A percentile compares a stretch with the other conserved stretches of the same genome.
These are phyloP conservation scores for Sminthurinus signatus DNA, from an alignment of 1,140 invertebrate species.

Conservation along the genomic window DNA sequence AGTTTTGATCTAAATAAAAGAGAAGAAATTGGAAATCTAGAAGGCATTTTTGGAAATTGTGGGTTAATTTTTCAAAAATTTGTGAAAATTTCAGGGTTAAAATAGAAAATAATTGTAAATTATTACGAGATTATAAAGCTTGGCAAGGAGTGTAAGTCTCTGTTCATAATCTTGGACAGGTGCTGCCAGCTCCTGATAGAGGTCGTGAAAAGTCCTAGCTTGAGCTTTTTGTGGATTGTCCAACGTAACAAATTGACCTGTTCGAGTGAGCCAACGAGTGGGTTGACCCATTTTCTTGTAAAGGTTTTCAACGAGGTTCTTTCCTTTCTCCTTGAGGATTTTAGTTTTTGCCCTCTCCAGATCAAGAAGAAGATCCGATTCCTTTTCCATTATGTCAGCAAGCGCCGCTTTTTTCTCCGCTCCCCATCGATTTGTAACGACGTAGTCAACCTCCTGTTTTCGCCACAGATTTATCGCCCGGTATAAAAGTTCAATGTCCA, in stretches of 20 bases:
- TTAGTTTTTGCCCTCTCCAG: constrained; percentile 25
- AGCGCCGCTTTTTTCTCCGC: constrained; percentile 37
- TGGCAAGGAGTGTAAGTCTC: constrained; percentile 16
- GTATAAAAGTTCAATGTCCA: constrained; percentile 37
- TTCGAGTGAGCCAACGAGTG: constrained; percentile 25
- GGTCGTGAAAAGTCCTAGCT: constrained; percentile 10
- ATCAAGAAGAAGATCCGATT: constrained; percentile 34
- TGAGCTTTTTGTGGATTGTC: constrained; percentile 17
- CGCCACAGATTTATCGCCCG: constrained; percentile 36
- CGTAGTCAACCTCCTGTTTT: constrained; percentile 29
- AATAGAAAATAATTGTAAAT: background rate
- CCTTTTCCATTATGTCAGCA: constrained; percentile 30
- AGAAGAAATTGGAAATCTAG: background rate
- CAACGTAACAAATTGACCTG: constrained; percentile 29
- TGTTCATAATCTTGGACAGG: constrained; percentile 3
- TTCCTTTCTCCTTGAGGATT: constrained; percentile 20
- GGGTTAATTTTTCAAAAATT: too few relatives aligned
- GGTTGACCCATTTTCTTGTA: constrained; percentile 37
- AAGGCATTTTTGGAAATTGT: background rate
- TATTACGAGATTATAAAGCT: constrained; percentile 12
- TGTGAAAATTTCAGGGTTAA: background rate
- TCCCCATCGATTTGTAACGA: constrained; percentile 32
- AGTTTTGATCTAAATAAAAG: constrained; percentile 17
- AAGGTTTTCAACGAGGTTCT: constrained; percentile 12
- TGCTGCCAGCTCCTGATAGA: constrained; percentile 19